phyloP scores from a whole-genome alignment of 2,888 invertebrate genomes.

The Archips xylosteana region DNA sequence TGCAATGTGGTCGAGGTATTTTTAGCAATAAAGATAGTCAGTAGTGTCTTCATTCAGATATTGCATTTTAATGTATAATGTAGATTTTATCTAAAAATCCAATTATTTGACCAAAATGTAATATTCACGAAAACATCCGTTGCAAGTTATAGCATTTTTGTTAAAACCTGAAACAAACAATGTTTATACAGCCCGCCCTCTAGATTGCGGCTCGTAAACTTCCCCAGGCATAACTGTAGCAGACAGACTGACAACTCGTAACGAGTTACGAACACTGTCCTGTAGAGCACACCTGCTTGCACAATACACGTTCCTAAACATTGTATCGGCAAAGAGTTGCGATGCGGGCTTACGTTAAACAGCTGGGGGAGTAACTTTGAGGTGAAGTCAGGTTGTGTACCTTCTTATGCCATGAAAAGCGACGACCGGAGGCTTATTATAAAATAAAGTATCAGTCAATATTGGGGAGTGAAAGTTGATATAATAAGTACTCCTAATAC shows the following conservation, averaged over 20 bases:
- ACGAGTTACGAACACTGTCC: constrained; percentile 26
- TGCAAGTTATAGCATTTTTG: background rate
- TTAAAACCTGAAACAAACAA: background rate
- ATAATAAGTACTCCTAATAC: background rate
- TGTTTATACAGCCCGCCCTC: constrained; percentile 3
- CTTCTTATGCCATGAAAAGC: background rate
- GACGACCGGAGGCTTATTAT: background rate
- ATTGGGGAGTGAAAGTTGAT: background rate
- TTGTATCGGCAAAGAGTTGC: constrained; percentile 22
- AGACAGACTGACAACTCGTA: constrained; percentile 22
- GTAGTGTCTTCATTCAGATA: too few relatives aligned
- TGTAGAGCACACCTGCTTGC: constrained; percentile 4
- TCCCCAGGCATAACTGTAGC: constrained; percentile 17
- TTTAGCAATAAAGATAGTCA: too few relatives aligned
- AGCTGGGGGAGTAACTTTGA: background rate
- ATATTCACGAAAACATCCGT: too few relatives aligned
- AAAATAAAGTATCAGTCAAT: background rate
- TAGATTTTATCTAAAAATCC: too few relatives aligned
- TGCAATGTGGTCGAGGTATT: too few relatives aligned
- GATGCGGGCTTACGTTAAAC: background rate
- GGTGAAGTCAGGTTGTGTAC: background rate
- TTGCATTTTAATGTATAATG: too few relatives aligned
- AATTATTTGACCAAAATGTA: too few relatives aligned
- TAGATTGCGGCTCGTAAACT: constrained; percentile 16
- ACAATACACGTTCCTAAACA: background rate